A percentile compares a stretch with the other conserved stretches of the same genome.
Evolutionary conservation across 2,888 invertebrate genomes (phyloP).

Genomic region (Choristoneura rosaceana): DNA sequence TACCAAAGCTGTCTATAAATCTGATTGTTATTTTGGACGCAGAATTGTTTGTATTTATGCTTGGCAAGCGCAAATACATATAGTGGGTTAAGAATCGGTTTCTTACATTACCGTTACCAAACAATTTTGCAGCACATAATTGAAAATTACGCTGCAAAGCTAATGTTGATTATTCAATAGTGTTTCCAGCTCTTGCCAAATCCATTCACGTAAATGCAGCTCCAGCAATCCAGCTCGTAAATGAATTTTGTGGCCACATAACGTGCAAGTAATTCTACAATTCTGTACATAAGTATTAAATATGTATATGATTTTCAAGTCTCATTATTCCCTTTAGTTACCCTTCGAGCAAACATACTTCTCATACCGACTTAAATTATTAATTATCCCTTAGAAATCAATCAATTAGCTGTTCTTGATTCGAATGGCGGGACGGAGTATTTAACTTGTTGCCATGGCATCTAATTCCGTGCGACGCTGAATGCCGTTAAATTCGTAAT

Average conservation of each 20-base stretch:
- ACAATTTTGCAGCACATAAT: not conserved
- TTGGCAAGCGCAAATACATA: not conserved
- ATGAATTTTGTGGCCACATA: not conserved
- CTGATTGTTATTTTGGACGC: slow-evolving; percentile 33
- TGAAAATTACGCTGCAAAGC: not conserved
- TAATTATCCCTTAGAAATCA: not conserved
- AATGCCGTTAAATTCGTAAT: slow-evolving; percentile 18
- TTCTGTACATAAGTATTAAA: not conserved
- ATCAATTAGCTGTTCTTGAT: not conserved
- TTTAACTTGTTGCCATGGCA: slow-evolving; percentile 11
- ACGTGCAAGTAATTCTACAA: not conserved
- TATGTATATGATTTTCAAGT: not conserved
- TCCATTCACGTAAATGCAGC: not conserved
- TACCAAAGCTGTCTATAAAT: slow-evolving; percentile 39
- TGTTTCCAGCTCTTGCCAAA: not conserved
- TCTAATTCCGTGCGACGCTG: slow-evolving; percentile 1
- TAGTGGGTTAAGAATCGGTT: not conserved
- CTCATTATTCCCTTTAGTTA: not conserved
- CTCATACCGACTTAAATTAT: not conserved
- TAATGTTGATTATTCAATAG: not conserved
- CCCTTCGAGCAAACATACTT: not conserved
- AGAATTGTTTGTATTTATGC: slow-evolving; percentile 5
- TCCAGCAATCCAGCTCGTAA: not conserved
- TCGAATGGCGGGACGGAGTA: slow-evolving; percentile 7
- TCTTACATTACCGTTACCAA: not conserved